These are phyloP conservation scores for Zaprionus kolodkinae DNA, from an alignment of 1,140 invertebrate genomes.

Conservation along the genomic window DNA sequence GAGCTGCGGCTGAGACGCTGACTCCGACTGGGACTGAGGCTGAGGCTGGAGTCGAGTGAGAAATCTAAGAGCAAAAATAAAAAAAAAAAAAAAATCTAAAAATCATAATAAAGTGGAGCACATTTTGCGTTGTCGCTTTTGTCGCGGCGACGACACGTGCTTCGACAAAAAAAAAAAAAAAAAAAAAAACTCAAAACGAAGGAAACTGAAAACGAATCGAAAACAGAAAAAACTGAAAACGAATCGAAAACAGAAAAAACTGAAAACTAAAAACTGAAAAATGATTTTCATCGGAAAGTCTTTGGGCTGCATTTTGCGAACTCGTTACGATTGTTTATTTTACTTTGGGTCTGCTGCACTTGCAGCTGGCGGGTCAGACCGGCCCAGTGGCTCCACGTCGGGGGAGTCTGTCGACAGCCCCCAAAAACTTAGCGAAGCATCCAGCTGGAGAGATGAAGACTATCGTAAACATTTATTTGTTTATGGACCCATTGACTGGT, in stretches of 20 bases:
- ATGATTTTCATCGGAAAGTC: slow-evolving; percentile 10
- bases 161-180: neutral
- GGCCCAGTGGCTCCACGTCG: neutral
- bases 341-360: neutral
- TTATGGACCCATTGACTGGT: slow-evolving; percentile 8
- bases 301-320: neutral
- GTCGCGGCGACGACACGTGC: slow-evolving; percentile 33
- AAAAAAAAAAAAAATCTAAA: slow-evolving; percentile 20
- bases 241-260: slow-evolving; percentile 7
- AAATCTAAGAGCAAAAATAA: slow-evolving; percentile 17
- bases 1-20: neutral
- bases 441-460: neutral
- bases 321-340: slow-evolving; percentile 17
- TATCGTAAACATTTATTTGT: slow-evolving; percentile 5
- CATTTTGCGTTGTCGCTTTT: too few species aligned
- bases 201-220: slow-evolving; percentile 17
- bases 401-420: too few species aligned
- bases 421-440: neutral
- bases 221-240: neutral
- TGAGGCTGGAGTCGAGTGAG: neutral
- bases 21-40: neutral
- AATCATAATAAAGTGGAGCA: slow-evolving; percentile 46
- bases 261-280: neutral
- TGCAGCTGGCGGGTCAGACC: neutral
- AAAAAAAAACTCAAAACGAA: slow-evolving; percentile 9